Evolutionary conservation across 2,797 vertebrate species (phyloP).

Genomic region (Iguana delicatissima): DNA sequence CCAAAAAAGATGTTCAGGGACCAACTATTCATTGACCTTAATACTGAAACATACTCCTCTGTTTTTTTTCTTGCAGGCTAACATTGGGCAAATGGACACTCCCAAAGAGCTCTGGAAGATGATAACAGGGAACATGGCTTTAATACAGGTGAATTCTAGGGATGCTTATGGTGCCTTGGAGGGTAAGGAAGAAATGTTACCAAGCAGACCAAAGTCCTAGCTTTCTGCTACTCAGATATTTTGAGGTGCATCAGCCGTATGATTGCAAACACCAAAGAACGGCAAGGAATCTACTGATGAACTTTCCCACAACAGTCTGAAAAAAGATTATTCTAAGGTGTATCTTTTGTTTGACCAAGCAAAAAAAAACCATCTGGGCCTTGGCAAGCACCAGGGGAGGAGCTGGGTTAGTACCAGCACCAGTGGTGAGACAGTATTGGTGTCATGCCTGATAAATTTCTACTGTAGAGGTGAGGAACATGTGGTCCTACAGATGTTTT

Average conservation of each 20-base stretch:
- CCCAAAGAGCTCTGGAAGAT: constrained; percentile 96
- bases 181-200: no score
- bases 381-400: background rate
- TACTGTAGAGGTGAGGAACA: background rate
- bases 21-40: background rate
- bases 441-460: background rate
- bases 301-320: background rate
- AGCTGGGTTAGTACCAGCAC: background rate
- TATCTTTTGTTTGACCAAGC: background rate
- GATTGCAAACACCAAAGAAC: constrained; percentile 3
- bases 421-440: background rate
- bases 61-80: constrained; percentile 83
- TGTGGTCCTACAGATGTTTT: background rate
- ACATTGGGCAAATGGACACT: constrained; percentile 97
- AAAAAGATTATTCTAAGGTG: background rate
- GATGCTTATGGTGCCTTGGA: background rate
- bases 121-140: constrained; percentile 96
- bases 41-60: background rate
- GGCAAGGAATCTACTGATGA: background rate
- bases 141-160: constrained; percentile 89
- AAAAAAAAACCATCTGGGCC: background rate
- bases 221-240: background rate
- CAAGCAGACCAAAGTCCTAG: background rate
- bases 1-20: constrained; percentile 2
- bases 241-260: background rate